Base-by-base conservation (phyloP, 2,888 invertebrate species). In the Orchesella flavescens region DNA sequence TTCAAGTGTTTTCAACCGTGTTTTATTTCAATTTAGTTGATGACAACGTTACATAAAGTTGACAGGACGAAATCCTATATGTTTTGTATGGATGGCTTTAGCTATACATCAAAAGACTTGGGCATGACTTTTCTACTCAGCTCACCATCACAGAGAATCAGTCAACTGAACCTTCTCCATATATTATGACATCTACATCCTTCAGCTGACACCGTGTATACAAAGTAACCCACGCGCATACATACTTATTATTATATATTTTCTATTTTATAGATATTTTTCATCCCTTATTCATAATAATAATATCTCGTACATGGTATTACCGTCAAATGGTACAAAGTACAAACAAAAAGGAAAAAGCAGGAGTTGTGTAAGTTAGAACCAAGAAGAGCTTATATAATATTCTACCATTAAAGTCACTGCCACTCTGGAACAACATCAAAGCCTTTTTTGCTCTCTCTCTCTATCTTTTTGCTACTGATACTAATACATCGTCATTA, bases 21-120 rank as follows among this genome's bases (percentile, higher is more conserved):
- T 80, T 80, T 74, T 68, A 74, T 80, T 80, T 80, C 80, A 80
- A 80, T 80, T 80, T 80, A 57, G 80, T 74, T 80, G 80, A 80
- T 80, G 74, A 80, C 80, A 74, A 80, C 80, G 59, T 66, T 73
- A 66, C 73, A 74, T 61, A 80, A 80, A 80, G 80, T 68, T 68
- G 80, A 80, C 80, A 80, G 80, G 79, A 65, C 24, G 80, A 80
- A 80, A 74, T 68, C 66, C 59, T 80, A 74, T 66, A 44, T 80
- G 55, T 68, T 66, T 65, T 66, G 73, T 74, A 49, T 73, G 63
- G 44, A 72, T 46, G 46, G 44, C 44, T 68, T 57, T 69, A 57
- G 23, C 71, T 53, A 78, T 73, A 79, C 79, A 79, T 79, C 79
- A 79, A 79, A 65, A 69, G 69, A 43, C 24, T 69, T 34, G 34